Evolutionary conservation across 2,113 vertebrate genomes (phyloP).

Genomic region (Candoia aspera): DNA sequence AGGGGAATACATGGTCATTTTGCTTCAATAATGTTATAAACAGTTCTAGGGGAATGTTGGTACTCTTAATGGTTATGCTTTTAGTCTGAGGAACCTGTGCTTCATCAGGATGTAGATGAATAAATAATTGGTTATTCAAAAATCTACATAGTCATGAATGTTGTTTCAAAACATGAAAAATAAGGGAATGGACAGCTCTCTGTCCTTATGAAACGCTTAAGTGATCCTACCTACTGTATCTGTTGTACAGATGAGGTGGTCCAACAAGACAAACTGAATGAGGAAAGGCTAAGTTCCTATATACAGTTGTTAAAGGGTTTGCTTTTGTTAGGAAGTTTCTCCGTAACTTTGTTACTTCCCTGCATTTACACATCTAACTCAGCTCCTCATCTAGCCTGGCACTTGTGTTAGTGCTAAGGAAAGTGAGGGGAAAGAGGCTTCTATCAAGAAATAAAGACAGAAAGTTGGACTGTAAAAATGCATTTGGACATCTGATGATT

Average conservation of each 20-base stretch:
- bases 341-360: background rate
- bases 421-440: background rate
- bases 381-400: background rate
- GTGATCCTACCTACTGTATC: background rate
- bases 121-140: constrained; percentile 61
- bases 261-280: background rate
- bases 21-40: constrained; percentile 52
- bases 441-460: background rate
- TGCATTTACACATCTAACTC: background rate
- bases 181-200: constrained; percentile 48
- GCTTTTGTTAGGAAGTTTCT: background rate
- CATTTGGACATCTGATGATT: background rate
- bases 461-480: background rate
- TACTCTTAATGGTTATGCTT: constrained; percentile 64
- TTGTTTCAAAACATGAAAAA: constrained; percentile 54
- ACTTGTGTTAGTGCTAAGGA: background rate
- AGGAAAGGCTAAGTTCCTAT: background rate
- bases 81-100: constrained; percentile 68
- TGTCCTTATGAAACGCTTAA: constrained; percentile 21
- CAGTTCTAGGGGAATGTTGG: constrained; percentile 38
- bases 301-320: background rate
- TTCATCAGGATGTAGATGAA: constrained; percentile 71
- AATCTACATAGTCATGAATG: constrained; percentile 20
- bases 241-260: background rate
- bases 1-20: constrained; percentile 1